Evolutionary conservation across 2,888 invertebrate species (phyloP), one percentile per base, ranked within the genome.

Genomic region (Drosophila cognata): DNA sequence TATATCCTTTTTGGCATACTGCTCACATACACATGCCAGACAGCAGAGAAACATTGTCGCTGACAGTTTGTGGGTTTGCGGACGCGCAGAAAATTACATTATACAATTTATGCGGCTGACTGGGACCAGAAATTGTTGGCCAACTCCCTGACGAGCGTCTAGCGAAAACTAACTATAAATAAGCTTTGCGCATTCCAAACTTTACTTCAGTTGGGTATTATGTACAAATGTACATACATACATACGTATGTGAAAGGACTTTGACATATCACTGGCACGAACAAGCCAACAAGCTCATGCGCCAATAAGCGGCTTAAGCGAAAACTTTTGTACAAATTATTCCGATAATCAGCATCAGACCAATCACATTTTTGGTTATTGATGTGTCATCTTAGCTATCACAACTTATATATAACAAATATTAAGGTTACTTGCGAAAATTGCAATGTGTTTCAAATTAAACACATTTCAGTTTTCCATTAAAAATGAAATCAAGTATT

Each of bases 101-200:
- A 89, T 80, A 88, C 88, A 88, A 89, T 88, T 88, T 90, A 88
- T 90, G 91, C 90, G 74, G 86, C 84, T 89, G 89, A 77, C 88
- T 88, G 84, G 77, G 65, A 71, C 60, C 74, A 55, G 67, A 71
- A 77, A 78, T 79, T 73, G 68, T 78, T 81, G 66, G 69, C 60
- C 58, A 77, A 76, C 60, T 69, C 61, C 73, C 72, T 52, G 81
- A 61, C 81, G 65, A 63, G 28, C 36, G 56, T 63, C 53, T 62
- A 63, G 56, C 65, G 41, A 60, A 55, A 79, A 74, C 75, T 65
- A 81, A 73, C 78, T 62, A 81, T 73, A 81, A 79, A 79, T 79
- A 79, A 81, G 67, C 77, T 72, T 66, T 66, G 57, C 41, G 41
- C 62, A 77, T 52, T 77, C 64, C 35, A 33, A 50, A 80, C 46